These are phyloP conservation scores for Timema cristinae DNA, from an alignment of 2,888 invertebrate genomes.

Conservation along the genomic window DNA sequence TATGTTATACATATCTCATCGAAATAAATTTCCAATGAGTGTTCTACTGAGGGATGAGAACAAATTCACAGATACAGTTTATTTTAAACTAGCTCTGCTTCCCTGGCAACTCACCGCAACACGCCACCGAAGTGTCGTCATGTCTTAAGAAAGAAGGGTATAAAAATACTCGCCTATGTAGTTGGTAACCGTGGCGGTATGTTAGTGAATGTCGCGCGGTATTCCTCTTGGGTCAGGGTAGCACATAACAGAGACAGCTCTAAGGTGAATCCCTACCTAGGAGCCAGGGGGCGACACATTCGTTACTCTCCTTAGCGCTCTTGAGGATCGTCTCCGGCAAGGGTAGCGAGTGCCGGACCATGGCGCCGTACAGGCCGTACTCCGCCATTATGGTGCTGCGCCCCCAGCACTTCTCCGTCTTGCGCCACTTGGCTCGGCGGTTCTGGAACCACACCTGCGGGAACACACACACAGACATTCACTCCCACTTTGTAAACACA, in stretches of 20 bases:
- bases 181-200: too few relatives aligned
- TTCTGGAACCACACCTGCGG: constrained; percentile 99
- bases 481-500: not conserved
- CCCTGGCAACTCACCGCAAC: too few relatives aligned
- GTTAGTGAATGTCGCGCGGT: too few relatives aligned
- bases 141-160: too few relatives aligned
- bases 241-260: not conserved
- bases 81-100: too few relatives aligned
- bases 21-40: too few relatives aligned
- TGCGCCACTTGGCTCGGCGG: constrained; percentile 97
- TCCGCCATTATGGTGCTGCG: constrained; percentile 99
- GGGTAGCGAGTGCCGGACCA: constrained; percentile 98
- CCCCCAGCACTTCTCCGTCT: constrained; percentile 99
- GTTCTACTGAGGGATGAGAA: too few relatives aligned
- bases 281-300: constrained; percentile 98
- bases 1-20: too few relatives aligned
- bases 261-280: constrained; percentile 64
- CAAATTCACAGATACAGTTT: too few relatives aligned
- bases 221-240: not conserved
- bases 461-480: constrained; percentile 35
- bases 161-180: too few relatives aligned
- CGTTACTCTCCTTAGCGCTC: constrained; percentile 87
- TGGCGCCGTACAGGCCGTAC: constrained; percentile 98
- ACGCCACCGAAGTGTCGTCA: too few relatives aligned
- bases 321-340: constrained; percentile 98